Base-by-base conservation (phyloP, 2,113 vertebrate species). In the Ptychochromis oligacanthus region DNA sequence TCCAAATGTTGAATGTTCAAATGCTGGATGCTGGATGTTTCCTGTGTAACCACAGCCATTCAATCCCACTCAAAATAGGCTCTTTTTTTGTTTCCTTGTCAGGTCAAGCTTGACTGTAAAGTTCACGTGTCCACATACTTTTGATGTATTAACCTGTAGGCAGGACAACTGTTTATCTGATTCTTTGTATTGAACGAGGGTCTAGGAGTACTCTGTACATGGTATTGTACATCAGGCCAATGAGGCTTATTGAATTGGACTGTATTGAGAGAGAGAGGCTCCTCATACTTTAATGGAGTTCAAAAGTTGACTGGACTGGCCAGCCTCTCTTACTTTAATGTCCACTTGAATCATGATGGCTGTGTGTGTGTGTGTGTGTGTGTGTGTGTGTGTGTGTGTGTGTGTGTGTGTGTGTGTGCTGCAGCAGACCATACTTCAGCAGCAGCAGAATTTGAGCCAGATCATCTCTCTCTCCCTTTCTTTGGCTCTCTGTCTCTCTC, bases 291-390 rank as follows among this genome's bases (percentile, higher is more conserved):
- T 89, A 92, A 92, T 89, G 85, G 83, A 92, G 95, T 95, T 96
- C 93, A 96, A 94, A 94, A 95, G 95, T 95, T 93, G 91, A 95
- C 90, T 67, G 28, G 86, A 26, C 77, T 24, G 55, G 82, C 70
- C 59, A 83, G 88, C 77, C 64, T 91, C 89, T 93, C 84, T 83
- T 26, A 72, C 92, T 91, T 95, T 95, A 83, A 93, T 91, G 93
- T 93, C 89, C 88, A 82, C 87, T 92, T 94, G 93, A 96, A 91
- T 94, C 91, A 95, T 94, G 91, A 88, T 79, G 87, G 60, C 52
- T 46, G 85, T 79, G 79, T 58, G 76, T 67, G 72, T 64, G 70
- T 36, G 87, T 81, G 80, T 89, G 91, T 84, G 58, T 60, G 77
- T 77, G 80, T 78, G 75, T 87, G 82, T 83, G 80, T 60, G 59